A percentile compares a stretch with the other conserved stretches of the same genome.
Evolutionary conservation across 2,797 vertebrate species (phyloP).

Genomic region (Botia almorhae): DNA sequence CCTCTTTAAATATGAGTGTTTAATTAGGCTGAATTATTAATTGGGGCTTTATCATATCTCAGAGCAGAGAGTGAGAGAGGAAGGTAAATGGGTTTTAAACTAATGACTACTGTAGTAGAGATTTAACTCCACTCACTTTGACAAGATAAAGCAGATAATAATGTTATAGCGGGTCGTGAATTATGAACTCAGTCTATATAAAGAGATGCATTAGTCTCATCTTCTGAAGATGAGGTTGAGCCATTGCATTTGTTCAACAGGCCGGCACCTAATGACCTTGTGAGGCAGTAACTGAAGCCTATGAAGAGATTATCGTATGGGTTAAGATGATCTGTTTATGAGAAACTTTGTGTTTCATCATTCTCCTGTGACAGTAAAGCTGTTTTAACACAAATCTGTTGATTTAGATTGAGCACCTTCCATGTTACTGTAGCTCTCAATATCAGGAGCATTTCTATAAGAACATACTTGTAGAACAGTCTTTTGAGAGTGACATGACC

Average conservation of each 20-base stretch:
- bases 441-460: not conserved
- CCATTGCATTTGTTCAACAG: constrained; percentile 48
- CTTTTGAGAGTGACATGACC: not conserved
- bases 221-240: constrained; percentile 9
- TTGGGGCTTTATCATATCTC: constrained; percentile 73
- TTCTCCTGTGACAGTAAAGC: not conserved
- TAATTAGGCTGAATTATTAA: constrained; percentile 80
- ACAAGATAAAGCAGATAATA: constrained; percentile 65
- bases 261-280: constrained; percentile 17
- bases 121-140: constrained; percentile 62
- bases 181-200: constrained; percentile 64
- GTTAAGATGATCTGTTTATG: constrained; percentile 13
- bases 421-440: not conserved
- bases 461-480: not conserved
- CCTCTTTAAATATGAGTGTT: constrained; percentile 79
- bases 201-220: constrained; percentile 59
- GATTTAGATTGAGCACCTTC: constrained; percentile 9
- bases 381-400: not conserved
- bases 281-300: not conserved
- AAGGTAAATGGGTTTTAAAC: constrained; percentile 65
- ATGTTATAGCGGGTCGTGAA: constrained; percentile 60
- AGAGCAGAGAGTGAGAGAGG: constrained; percentile 41
- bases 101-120: constrained; percentile 61
- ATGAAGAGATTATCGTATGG: not conserved
- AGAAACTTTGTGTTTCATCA: not conserved